Evolutionary conservation across 2,113 vertebrate genomes (phyloP).

Genomic region (Melanostigma gelatinosum): DNA sequence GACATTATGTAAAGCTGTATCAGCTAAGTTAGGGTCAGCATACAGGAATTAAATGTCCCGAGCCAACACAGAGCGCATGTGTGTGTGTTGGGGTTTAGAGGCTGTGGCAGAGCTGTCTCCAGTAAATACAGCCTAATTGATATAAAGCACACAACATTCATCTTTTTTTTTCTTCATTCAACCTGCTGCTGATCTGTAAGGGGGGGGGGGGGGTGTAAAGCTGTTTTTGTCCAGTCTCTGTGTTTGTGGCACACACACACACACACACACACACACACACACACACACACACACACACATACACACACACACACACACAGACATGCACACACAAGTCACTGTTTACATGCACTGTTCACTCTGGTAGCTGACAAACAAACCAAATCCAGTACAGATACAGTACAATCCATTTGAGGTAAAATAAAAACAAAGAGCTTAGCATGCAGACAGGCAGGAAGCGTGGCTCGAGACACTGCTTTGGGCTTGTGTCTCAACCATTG

Average conservation of each 20-base stretch:
- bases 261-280: slow-evolving; percentile 13
- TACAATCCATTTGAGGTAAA: slow-evolving; percentile 41
- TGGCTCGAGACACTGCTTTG: slow-evolving; percentile 36
- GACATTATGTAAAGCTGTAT: not conserved
- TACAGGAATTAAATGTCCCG: not conserved
- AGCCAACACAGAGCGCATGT: not conserved
- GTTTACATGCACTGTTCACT: slow-evolving; percentile 19
- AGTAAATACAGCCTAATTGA: slow-evolving; percentile 24
- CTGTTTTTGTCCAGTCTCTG: slow-evolving; percentile 17
- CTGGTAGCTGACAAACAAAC: slow-evolving; percentile 55
- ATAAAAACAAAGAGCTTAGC: slow-evolving; percentile 45
- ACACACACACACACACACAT: slow-evolving; percentile 10
- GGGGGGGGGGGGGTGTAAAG: not conserved
- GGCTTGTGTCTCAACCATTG: slow-evolving; percentile 53
- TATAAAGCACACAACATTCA: slow-evolving; percentile 7
- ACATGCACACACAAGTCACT: slow-evolving; percentile 25
- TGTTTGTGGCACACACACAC: slow-evolving; percentile 25
- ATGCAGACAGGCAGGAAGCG: slow-evolving; percentile 29
- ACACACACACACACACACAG: not conserved
- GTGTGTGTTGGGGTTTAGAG: slow-evolving; percentile 12
- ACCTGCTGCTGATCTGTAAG: slow-evolving; percentile 32
- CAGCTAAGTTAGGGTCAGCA: not conserved
- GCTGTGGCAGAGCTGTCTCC: not conserved
- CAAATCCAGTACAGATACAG: slow-evolving; percentile 44
- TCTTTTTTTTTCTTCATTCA: slow-evolving; percentile 19